A percentile compares a stretch with the other conserved stretches of the same genome.
Conservation (phyloP, 2,113 vertebrate genomes). For the Trogon melanurus region DNA sequence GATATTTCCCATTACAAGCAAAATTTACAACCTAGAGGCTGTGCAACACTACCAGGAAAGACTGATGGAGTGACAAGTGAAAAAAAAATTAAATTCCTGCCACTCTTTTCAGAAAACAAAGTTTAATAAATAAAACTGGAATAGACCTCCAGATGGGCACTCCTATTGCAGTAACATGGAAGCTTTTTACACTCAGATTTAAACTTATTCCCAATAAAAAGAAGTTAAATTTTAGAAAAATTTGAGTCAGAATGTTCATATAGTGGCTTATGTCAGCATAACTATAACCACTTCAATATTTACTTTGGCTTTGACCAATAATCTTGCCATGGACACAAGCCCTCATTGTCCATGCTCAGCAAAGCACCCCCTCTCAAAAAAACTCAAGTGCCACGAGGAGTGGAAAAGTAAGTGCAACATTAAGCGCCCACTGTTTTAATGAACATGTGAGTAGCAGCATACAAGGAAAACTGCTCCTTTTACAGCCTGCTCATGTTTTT, state of each 20-base stretch:
- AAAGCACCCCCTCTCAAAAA: background rate
- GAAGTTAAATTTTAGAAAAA: background rate
- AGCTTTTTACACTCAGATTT: background rate
- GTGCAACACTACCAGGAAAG: background rate
- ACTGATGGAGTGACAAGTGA: background rate
- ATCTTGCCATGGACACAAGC: constrained; percentile 1
- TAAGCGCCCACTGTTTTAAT: background rate
- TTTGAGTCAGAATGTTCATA: background rate
- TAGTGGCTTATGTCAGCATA: background rate
- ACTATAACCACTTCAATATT: background rate
- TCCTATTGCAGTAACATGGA: background rate
- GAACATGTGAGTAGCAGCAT: background rate
- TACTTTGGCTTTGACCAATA: constrained; percentile 3
- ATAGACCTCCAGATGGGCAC: background rate
- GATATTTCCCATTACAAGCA: background rate
- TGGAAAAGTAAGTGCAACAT: background rate
- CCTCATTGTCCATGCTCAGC: background rate
- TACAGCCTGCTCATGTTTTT: background rate
- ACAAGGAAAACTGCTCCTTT: background rate
- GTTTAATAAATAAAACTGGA: background rate
- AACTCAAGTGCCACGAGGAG: background rate
- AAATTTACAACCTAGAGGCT: background rate
- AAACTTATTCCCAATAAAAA: background rate
- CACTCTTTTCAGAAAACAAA: background rate
- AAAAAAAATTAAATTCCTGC: background rate